Conservation (phyloP, 2,797 vertebrate species). For the Lutjanus campechanus region DNA sequence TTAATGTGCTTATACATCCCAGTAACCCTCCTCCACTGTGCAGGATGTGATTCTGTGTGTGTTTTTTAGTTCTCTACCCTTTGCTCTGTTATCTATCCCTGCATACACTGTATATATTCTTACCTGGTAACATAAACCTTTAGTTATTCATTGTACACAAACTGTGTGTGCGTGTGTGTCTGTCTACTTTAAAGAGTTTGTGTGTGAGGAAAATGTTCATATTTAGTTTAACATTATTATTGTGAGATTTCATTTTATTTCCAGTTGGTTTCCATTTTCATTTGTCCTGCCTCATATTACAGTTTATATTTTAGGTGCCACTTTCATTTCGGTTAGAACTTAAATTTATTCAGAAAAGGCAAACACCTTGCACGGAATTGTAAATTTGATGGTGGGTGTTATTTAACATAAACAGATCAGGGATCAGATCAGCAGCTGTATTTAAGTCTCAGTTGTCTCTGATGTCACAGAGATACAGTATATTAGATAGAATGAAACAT, state of each 20-base stretch:
- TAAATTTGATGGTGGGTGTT: neutral
- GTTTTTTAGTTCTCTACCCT: neutral
- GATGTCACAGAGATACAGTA: neutral
- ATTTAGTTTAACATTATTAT: neutral
- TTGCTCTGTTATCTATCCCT: neutral
- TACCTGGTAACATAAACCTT: neutral
- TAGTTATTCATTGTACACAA: neutral
- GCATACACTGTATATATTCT: neutral
- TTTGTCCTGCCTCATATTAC: neutral
- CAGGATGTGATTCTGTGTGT: neutral
- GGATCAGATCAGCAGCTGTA: neutral
- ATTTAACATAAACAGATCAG: neutral
- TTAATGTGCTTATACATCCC: neutral
- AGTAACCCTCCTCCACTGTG: neutral
- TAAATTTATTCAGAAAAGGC: slow-evolving; percentile 5
- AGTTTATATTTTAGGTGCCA: neutral
- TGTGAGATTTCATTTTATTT: neutral
- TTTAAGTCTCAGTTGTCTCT: neutral
- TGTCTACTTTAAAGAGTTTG: neutral
- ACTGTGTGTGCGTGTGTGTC: neutral
- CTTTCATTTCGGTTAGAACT: neutral
- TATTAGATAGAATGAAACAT: neutral
- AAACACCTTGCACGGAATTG: neutral
- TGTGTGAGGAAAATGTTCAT: neutral
- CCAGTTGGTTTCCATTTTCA: neutral